Conservation (phyloP, 2,797 vertebrate species). For the Lepilemur ruficaudatus region DNA sequence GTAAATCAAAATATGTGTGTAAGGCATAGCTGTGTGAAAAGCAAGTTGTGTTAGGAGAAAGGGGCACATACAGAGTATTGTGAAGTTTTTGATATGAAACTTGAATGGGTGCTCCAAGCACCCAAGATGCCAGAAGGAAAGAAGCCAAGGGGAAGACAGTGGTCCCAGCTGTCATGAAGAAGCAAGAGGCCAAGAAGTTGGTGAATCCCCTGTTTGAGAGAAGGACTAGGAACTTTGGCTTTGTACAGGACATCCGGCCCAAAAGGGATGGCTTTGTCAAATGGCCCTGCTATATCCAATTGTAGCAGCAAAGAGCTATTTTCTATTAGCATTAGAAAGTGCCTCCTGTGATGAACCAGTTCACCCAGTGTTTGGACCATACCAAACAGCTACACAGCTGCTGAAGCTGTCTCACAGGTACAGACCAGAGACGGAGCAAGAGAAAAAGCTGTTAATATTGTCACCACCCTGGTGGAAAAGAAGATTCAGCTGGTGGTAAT, state of each 20-base stretch:
- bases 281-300: neutral
- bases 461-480: neutral
- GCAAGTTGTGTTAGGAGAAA: neutral
- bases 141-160: neutral
- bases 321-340: neutral
- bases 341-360: neutral
- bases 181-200: neutral
- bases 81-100: neutral
- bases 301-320: neutral
- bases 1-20: neutral
- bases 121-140: neutral
- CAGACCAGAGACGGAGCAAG: neutral
- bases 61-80: neutral
- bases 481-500: neutral
- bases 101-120: neutral
- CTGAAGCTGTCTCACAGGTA: neutral
- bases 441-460: neutral
- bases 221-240: neutral
- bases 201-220: neutral
- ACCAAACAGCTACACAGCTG: neutral
- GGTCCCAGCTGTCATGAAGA: neutral
- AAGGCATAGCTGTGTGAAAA: neutral
- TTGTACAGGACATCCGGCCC: neutral
- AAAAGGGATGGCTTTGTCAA: neutral
- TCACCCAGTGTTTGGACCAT: neutral